Evolutionary conservation across 2,797 vertebrate species (phyloP).

Genomic region (Cirrhinus mrigala): DNA sequence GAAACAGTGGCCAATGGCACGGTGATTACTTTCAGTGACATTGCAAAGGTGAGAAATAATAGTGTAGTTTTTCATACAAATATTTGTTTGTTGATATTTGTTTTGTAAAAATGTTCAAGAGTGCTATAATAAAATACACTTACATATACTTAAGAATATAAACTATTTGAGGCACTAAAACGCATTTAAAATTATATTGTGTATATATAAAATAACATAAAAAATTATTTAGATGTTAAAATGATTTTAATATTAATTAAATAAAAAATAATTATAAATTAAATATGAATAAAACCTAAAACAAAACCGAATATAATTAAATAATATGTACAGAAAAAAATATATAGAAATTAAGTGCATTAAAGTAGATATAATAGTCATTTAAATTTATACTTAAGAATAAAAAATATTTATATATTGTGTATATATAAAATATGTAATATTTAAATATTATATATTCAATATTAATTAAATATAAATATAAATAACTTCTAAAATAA

Average conservation of each 20-base stretch:
- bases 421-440: neutral
- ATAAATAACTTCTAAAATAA: neutral
- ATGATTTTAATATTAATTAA: neutral
- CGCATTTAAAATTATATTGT: neutral
- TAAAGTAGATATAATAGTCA: neutral
- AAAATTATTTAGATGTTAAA: neutral
- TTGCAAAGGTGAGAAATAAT: slow-evolving; percentile 72
- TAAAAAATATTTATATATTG: no score
- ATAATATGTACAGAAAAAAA: no score
- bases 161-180: neutral
- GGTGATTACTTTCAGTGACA: slow-evolving; percentile 77
- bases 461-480: neutral
- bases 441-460: neutral
- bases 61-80: neutral
- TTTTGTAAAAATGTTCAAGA: neutral
- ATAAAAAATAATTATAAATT: no score
- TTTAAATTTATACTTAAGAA: neutral
- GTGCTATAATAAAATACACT: no score
- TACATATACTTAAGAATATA: neutral
- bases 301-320: neutral
- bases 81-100: no score
- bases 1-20: slow-evolving; percentile 82
- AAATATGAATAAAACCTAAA: neutral
- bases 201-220: no score
- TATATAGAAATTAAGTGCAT: neutral